Percentiles rank a stretch among this genome's conserved stretches.
phyloP scores from a whole-genome alignment of 1,140 invertebrate genomes.

The Choristoneura fumiferana region DNA sequence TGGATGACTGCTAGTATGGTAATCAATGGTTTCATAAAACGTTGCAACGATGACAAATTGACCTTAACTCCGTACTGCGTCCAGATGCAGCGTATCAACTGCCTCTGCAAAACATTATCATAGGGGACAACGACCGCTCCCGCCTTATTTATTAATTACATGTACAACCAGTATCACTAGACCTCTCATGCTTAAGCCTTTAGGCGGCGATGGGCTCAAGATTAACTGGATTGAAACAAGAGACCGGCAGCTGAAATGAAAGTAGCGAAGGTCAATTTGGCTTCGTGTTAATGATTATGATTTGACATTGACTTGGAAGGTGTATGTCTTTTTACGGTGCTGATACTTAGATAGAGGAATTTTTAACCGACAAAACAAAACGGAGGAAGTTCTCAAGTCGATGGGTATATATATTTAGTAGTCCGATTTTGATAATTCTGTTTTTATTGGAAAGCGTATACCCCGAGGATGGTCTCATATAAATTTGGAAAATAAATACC shows the following conservation, averaged over 20 bases:
- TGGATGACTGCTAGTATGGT: too few relatives aligned
- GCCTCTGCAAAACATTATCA: slow-evolving; percentile 64
- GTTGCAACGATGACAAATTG: slow-evolving; percentile 55
- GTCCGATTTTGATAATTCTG: too few relatives aligned
- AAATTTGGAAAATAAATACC: too few relatives aligned
- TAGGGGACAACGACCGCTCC: slow-evolving; percentile 62
- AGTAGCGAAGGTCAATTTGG: slow-evolving; percentile 46
- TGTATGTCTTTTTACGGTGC: not conserved
- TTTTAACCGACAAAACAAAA: too few relatives aligned
- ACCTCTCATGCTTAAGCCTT: slow-evolving; percentile 24
- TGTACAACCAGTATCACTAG: slow-evolving; percentile 52
- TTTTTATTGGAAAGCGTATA: too few relatives aligned
- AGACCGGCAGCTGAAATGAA: slow-evolving; percentile 39
- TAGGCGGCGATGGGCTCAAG: slow-evolving; percentile 24
- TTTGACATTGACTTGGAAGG: slow-evolving; percentile 17
- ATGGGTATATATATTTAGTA: too few relatives aligned
- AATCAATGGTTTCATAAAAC: slow-evolving; percentile 21
- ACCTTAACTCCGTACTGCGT: slow-evolving; percentile 55
- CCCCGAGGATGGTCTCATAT: too few relatives aligned
- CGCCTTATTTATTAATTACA: slow-evolving; percentile 74
- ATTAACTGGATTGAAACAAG: slow-evolving; percentile 31
- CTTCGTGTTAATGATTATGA: slow-evolving; percentile 25
- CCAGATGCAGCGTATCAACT: slow-evolving; percentile 63
- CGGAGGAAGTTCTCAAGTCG: too few relatives aligned
- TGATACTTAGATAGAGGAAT: too few relatives aligned